Evolutionary conservation across 92 coral and sea anemone species (phyloP).

Genomic region (Parazoanthus darwini): DNA sequence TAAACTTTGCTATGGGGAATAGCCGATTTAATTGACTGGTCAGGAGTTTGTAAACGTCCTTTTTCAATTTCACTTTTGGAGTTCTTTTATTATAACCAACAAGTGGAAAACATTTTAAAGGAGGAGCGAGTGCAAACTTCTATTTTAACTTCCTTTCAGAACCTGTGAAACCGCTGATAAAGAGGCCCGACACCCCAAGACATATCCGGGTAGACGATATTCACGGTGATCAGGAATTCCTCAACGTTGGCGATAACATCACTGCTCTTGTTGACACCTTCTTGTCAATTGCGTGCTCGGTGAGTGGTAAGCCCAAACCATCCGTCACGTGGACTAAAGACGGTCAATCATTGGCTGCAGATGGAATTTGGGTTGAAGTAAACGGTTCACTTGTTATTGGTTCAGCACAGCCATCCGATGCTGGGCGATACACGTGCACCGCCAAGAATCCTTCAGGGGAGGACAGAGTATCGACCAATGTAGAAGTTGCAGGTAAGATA

Average conservation of each 20-base stretch:
- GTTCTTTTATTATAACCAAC: too few relatives aligned
- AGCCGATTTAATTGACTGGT: too few relatives aligned
- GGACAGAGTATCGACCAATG: slow-evolving; percentile 54
- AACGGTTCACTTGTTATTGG: slow-evolving; percentile 13
- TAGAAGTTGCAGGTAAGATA: slow-evolving; percentile 57
- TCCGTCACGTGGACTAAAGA: slow-evolving; percentile 64
- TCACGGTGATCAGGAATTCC: slow-evolving; percentile 36
- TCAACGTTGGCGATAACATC: slow-evolving; percentile 62
- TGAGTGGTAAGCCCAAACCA: slow-evolving; percentile 62
- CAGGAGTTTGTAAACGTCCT: too few relatives aligned
- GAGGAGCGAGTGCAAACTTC: neutral
- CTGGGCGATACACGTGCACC: neutral
- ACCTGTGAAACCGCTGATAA: slow-evolving; percentile 38
- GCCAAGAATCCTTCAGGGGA: slow-evolving; percentile 69
- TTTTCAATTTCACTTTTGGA: too few relatives aligned
- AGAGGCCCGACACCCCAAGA: slow-evolving; percentile 16
- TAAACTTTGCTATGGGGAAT: too few relatives aligned
- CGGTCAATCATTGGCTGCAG: slow-evolving; percentile 22
- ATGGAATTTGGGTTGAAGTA: slow-evolving; percentile 16
- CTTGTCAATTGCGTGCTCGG: slow-evolving; percentile 56
- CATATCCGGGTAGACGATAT: slow-evolving; percentile 11
- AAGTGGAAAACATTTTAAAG: too few relatives aligned
- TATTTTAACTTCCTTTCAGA: neutral
- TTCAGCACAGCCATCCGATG: neutral
- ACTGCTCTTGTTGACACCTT: slow-evolving; percentile 56